Conservation (phyloP, 2,888 invertebrate species). For the Polia nebulosa region DNA sequence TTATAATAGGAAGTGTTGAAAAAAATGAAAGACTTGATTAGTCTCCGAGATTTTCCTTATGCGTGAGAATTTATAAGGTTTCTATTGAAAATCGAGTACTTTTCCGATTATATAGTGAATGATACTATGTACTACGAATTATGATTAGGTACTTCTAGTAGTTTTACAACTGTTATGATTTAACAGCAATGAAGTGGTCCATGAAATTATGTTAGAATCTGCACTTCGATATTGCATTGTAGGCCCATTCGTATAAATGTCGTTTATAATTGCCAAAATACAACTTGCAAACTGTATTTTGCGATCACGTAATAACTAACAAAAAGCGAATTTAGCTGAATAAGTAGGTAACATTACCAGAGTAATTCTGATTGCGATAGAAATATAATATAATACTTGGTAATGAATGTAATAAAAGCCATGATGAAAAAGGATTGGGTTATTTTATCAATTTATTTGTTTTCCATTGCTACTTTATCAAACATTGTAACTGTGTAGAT, state of each 20-base stretch:
- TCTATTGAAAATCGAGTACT: neutral
- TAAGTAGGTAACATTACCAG: neutral
- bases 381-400: neutral
- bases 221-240: conserved; percentile 75
- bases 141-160: conserved; percentile 62
- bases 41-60: too few relatives aligned
- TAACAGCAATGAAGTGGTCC: conserved; percentile 75
- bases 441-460: neutral
- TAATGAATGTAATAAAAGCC: neutral
- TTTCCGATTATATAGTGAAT: too few relatives aligned
- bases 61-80: too few relatives aligned
- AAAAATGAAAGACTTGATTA: too few relatives aligned
- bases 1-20: too few relatives aligned
- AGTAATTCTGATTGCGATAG: neutral
- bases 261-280: conserved; percentile 66
- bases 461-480: neutral
- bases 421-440: neutral
- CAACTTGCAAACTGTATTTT: conserved; percentile 3
- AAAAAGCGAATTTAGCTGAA: neutral
- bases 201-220: conserved; percentile 82
- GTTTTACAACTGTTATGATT: conserved; percentile 64
- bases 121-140: too few relatives aligned
- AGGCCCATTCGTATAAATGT: conserved; percentile 70
- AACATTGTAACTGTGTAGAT: neutral
- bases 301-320: neutral